Evolutionary conservation across 2,797 vertebrate species (phyloP), one percentile per base, ranked within the genome.

Genomic region (Lagocephalus sceleratus): DNA sequence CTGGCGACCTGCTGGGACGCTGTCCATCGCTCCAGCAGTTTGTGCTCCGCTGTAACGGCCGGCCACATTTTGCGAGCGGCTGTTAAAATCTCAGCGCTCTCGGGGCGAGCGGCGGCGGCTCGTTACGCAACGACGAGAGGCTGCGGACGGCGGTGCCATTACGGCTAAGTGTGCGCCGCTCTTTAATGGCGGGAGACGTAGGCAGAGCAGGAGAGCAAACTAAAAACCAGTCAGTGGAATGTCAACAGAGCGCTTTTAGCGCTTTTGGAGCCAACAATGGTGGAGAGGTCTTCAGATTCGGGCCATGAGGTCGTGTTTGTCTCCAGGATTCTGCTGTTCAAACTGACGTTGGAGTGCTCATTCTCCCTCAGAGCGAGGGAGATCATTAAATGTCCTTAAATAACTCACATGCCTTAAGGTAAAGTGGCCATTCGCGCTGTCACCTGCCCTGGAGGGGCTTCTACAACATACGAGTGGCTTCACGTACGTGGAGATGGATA

Each of bases 401-500:
- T 35, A 1, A 12, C 11, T 35, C 32, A 35, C 32, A 10, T 5
- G 10, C 54, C 51, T 38, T 63, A 52, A 63, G 68, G 54, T 41
- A 49, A 45, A 75, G 53, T 57, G 59, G 43, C 40, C 66, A 32
- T 58, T 20, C 50, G 20, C n/a, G 17, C 59, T 38, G 53, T n/a
- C n/a, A n/a, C n/a, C n/a, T n/a, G 63, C 65, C 63, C 65, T 16
- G 17, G 49, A 63, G 72, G 47, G 23, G 35, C 17, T 7, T 7
- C 55, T 64, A 75, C 73, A 71, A 61, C 55, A 73, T 75, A 74
- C 57, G 62, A 60, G 65, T 22, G 59, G 57, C 70, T 72, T 48
- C 46, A 49, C 61, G 56, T 35, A 47, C 14, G 32, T 35, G 32
- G 55, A 73, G 68, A 54, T 47, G 62, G 71, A 50, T 81, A 73